These are phyloP conservation scores for Calidris pugnax DNA, from an alignment of 2,113 vertebrate species.

Conservation along the genomic window DNA sequence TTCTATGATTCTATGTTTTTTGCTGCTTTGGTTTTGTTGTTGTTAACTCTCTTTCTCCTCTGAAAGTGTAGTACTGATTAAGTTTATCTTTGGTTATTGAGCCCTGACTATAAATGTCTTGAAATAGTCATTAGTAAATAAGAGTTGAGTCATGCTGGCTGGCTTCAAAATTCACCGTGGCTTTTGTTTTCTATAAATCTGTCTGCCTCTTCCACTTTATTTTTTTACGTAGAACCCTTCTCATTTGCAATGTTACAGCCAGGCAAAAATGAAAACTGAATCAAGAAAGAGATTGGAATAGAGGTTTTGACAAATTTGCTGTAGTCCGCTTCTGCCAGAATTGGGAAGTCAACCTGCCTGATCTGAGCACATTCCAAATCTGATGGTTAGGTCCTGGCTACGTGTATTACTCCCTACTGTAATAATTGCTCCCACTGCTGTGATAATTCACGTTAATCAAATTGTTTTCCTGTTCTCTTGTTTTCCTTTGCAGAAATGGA, in stretches of 20 bases:
- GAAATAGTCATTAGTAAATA: not conserved
- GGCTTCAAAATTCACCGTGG: not conserved
- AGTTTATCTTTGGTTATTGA: constrained; percentile 7
- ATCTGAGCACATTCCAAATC: not conserved
- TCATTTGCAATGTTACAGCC: not conserved
- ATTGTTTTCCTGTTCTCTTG: not conserved
- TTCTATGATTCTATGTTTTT: not conserved
- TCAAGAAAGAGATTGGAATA: not conserved
- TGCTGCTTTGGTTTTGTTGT: not conserved
- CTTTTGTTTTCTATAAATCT: not conserved
- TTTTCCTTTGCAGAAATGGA: constrained; percentile 85
- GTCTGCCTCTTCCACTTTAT: not conserved
- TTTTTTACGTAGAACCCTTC: not conserved
- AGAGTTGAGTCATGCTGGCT: not conserved
- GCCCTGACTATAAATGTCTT: not conserved
- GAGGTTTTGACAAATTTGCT: not conserved
- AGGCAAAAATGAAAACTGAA: not conserved
- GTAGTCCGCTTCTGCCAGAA: not conserved
- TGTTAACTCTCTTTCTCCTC: not conserved
- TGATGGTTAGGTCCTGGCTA: not conserved
- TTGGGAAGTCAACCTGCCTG: not conserved
- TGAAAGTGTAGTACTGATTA: not conserved
- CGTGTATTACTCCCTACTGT: not conserved
- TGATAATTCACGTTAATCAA: not conserved
- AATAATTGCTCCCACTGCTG: not conserved